phyloP scores from a whole-genome alignment of 1,140 invertebrate species.

The Dendroctonus valens region DNA sequence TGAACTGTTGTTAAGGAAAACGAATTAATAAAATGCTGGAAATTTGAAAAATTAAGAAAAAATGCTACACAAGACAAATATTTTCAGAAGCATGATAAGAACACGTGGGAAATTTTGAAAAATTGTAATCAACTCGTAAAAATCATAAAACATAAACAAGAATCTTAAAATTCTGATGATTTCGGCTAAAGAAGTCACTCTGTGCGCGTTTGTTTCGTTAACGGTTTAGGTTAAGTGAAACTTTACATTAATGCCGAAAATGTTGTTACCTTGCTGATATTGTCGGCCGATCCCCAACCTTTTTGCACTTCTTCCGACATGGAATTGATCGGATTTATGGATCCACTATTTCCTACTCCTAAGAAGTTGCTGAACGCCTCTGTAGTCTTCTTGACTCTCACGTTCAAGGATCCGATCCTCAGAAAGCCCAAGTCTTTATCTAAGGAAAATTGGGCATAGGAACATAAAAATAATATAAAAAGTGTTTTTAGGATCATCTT shows the following conservation, averaged over 20 bases:
- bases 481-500: too few species aligned
- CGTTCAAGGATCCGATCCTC: constrained; percentile 86
- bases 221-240: too few species aligned
- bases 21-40: too few species aligned
- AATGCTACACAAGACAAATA: too few species aligned
- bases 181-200: too few species aligned
- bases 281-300: constrained; percentile 84
- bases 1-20: too few species aligned
- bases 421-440: constrained; percentile 86
- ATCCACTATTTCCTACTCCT: constrained; percentile 63
- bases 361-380: constrained; percentile 87
- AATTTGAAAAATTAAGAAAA: too few species aligned
- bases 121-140: too few species aligned
- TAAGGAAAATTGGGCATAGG: constrained; percentile 25
- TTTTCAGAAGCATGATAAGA: too few species aligned
- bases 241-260: background rate
- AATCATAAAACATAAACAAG: too few species aligned
- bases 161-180: background rate
- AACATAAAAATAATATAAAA: background rate
- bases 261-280: constrained; percentile 64
- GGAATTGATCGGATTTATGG: constrained; percentile 41
- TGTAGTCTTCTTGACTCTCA: constrained; percentile 86
- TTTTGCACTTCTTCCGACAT: constrained; percentile 66
- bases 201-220: too few species aligned
- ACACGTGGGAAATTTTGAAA: too few species aligned